Evolutionary conservation across 2,113 vertebrate species (phyloP), one percentile per base, ranked within the genome.

Genomic region (Phoxinus phoxinus): DNA sequence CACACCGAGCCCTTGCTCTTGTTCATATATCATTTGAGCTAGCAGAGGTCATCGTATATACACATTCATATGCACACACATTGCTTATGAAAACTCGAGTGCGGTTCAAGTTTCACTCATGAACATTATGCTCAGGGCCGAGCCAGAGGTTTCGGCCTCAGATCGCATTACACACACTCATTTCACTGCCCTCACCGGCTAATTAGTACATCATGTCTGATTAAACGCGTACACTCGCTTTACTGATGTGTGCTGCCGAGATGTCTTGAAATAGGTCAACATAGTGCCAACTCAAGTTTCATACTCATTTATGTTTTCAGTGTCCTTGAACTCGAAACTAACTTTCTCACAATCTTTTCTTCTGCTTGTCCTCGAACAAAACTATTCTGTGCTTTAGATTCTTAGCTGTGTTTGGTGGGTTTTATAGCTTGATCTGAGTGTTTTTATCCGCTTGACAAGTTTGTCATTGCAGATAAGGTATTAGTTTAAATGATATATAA

Each of bases 161-260:
- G 37, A 65, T 86, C 78, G 41, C 56, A 65, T 81, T 59, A 80
- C 65, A 87, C 86, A 84, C 79, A 83, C 72, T 83, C 74, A 73
- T 56, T 78, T 73, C 65, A 37, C 37, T 65, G 46, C 75, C 37
- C 21, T 69, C 73, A 8, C 84, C 89, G 88, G 89, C 89, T 91
- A 92, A 92, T 91, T 87, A 90, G 61, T 71, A 74, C 74, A 69
- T 87, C 85, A 87, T 88, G 89, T 82, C 85, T 86, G 81, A 84
- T 74, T 80, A 30, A 58, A 67, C 44, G 13, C 41, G 56, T 77
- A 61, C 48, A 3, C 87, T 59, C 79, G 46, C 65, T 75, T 87
- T 46, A 89, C 84, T 83, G 65, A 72, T 92, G 87, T 89, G 51
- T 75, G 32, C 32, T 56, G 61, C 27, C 0, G 25, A 32, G 19